Base-by-base conservation (phyloP, 2,113 vertebrate genomes). In the Aspiorhynchus laticeps region DNA sequence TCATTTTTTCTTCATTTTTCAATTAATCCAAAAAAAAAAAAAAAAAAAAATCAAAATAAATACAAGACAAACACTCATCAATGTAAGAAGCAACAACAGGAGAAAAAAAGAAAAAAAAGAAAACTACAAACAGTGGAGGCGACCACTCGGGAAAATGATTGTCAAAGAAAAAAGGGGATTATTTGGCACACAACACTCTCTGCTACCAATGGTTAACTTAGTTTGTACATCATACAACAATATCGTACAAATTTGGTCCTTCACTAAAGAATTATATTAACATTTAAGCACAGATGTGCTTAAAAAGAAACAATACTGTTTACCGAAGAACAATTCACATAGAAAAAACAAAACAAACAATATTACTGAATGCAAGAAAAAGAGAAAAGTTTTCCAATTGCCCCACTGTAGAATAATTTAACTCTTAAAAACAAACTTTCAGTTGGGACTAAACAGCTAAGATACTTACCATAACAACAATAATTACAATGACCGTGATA, bases 191-290 rank as follows among this genome's bases (percentile, higher is more conserved):
- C 92, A 93, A 93, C 93, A 94, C 94, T 94, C 92, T 87, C 87
- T 90, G 88, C 94, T 93, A 95, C 94, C 94, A 95, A 91, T 93
- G 94, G 93, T 95, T 95, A 95, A 94, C 93, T 93, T 92, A 95
- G 89, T 96, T 92, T 95, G 93, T 95, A 96, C 95, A 92, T 92
- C 95, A 95, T 92, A 95, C 95, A 95, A 91, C 94, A 96, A 93
- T 91, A 93, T 93, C 88, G 96, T 96, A 96, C 93, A 84, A 94
- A 93, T 98, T 98, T 99, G 97, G 98, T 98, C 98, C 98, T 96
- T 97, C 96, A 95, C 97, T 96, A 96, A 93, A 88, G 90, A 94
- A 96, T 97, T 97, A 96, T 95, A 97, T 97, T 96, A 97, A 97
- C 96, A 96, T 95, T 96, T 96, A 95, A 95, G 96, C 96, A 96